Base-by-base conservation (phyloP, 2,797 vertebrate genomes). In the Acanthurus lineatus region DNA sequence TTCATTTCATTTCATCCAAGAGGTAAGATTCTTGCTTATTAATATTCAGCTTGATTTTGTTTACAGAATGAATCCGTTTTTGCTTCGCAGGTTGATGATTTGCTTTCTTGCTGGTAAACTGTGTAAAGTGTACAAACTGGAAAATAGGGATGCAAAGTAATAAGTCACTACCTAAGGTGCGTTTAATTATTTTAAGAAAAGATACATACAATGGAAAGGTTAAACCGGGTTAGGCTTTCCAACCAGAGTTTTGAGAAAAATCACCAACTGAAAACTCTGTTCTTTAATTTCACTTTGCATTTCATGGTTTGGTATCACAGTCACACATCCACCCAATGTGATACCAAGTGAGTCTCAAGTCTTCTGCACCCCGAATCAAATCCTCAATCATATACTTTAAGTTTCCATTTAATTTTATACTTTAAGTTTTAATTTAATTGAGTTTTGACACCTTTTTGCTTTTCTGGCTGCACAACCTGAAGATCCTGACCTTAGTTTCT, bases 41-140 rank as follows among this genome's bases (percentile, higher is more conserved):
- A 56, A 70, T 76, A 78, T 84, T 73, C 69, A 32, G 38, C 12
- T 44, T 45, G 9, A 40, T 54, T 40, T 64, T 49, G 68, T 81
- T 83, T 74, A 52, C 56, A 58, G 59, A 71, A 65, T 45, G 35
- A 60, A 76, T 45, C 49, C 22, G 35, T 75, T 81, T 84, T 48
- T 67, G 40, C 69, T 64, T 73, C 52, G 32, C 9, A 48, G 68
- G 59, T 74, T 65, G 6, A 74, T 85, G 20, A 42, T 6, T 65
- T 58, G 61, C 74, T 74, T 68, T 69, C 45, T 45, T 51, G 45
- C 77, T 69, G 42, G 48, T 76, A 59, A 56, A 54, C 15, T 73
- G 19, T 62, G 38, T 42, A 47, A 65, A 45, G 35, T 44, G 42
- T 68, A 40, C 53, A 58, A 66, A 35, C 61, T 44, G 64, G 11